A percentile compares a stretch with the other conserved stretches of the same genome.
phyloP scores from a whole-genome alignment of 2,888 invertebrate species.

The Synergus japonicus region DNA sequence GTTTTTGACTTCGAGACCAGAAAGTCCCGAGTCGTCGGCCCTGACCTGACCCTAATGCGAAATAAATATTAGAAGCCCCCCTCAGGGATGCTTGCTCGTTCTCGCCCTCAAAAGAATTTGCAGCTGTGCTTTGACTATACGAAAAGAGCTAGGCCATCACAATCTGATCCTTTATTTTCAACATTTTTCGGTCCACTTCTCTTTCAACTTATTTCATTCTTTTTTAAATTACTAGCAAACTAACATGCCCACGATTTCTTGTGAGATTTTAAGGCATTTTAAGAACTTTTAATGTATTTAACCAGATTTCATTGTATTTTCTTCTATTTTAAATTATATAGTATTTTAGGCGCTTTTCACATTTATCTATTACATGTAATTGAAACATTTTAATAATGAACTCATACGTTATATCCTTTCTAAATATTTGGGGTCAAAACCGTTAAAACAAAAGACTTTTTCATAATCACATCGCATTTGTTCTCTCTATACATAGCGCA shows the following conservation, averaged over 20 bases:
- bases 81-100: slow-evolving; percentile 1
- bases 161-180: not conserved
- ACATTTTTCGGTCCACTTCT: not conserved
- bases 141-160: not conserved
- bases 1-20: not conserved
- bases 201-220: too few species aligned
- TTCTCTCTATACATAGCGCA: not conserved
- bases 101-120: slow-evolving; percentile 23
- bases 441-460: not conserved
- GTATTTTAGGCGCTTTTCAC: too few species aligned
- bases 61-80: slow-evolving; percentile 31
- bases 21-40: slow-evolving; percentile 1
- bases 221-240: not conserved
- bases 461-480: not conserved
- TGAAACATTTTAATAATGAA: too few species aligned
- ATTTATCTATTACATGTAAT: too few species aligned
- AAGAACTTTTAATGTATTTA: too few species aligned
- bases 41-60: slow-evolving; percentile 37
- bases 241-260: too few species aligned
- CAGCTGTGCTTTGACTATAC: slow-evolving; percentile 3
- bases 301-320: too few species aligned
- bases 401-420: not conserved
- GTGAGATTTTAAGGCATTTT: too few species aligned
- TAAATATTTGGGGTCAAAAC: not conserved
- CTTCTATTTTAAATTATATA: not conserved